A percentile compares a stretch with the other conserved stretches of the same genome.
phyloP scores from a whole-genome alignment of 2,113 vertebrate genomes.

The Urocynchramus pylzowi region DNA sequence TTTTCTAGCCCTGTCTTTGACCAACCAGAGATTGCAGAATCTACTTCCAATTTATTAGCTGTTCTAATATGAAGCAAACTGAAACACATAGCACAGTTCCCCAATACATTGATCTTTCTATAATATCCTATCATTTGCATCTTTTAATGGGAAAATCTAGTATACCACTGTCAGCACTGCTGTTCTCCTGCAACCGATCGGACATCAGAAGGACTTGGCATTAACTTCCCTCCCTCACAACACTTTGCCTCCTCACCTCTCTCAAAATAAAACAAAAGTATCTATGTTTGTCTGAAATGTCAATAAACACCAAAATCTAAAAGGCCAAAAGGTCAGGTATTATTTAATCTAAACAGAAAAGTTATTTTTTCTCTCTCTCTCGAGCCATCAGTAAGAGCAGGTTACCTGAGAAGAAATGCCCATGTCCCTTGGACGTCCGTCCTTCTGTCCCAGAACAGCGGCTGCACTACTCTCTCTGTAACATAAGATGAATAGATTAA shows the following conservation, averaged over 20 bases:
- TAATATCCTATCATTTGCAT: neutral
- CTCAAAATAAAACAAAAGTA: neutral
- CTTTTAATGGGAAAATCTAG: slow-evolving; percentile 2
- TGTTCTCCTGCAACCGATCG: neutral
- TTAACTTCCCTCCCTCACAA: neutral
- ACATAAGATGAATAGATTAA: neutral
- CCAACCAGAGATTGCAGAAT: neutral
- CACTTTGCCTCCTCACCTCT: neutral
- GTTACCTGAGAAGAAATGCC: slow-evolving; percentile 26
- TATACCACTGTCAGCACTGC: neutral
- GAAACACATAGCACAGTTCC: neutral
- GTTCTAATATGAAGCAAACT: neutral
- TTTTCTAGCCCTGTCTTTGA: slow-evolving; percentile 25
- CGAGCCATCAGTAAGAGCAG: neutral
- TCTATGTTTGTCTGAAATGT: neutral
- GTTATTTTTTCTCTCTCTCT: neutral
- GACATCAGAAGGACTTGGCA: neutral
- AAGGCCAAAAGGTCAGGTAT: neutral
- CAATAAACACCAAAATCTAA: neutral
- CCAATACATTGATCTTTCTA: neutral
- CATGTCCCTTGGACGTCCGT: accelerated
- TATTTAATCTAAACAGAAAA: neutral
- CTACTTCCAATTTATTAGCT: neutral
- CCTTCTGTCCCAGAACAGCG: neutral
- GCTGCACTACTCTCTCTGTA: neutral